Conservation (phyloP, 2,113 vertebrate species). For the Toxostoma redivivum region DNA sequence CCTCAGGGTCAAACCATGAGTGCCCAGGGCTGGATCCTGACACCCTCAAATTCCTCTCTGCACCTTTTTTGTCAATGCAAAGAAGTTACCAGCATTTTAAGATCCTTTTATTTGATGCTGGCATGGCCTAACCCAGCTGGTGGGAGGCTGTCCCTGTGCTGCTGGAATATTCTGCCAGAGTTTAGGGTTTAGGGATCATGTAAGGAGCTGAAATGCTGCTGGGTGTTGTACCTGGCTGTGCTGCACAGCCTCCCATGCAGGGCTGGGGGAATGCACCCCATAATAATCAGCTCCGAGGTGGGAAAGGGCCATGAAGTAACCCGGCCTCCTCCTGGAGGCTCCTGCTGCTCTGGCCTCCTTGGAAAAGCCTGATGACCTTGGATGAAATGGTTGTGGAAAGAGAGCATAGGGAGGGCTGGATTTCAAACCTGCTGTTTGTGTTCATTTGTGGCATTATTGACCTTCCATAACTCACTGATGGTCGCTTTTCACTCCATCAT, state of each 20-base stretch:
- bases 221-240: not conserved
- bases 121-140: not conserved
- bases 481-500: conserved; percentile 21
- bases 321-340: not conserved
- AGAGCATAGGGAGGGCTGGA: not conserved
- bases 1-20: not conserved
- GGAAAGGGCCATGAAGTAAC: not conserved
- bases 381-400: not conserved
- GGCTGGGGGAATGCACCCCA: not conserved
- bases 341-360: not conserved
- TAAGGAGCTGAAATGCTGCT: not conserved
- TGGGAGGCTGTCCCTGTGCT: not conserved
- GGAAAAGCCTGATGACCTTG: accelerated
- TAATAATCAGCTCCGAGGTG: not conserved
- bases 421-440: not conserved
- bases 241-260: accelerated
- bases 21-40: not conserved
- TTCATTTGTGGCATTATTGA: conserved; percentile 24
- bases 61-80: not conserved
- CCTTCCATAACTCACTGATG: not conserved
- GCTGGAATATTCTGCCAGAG: not conserved
- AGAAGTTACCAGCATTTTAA: not conserved
- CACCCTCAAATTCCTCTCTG: not conserved
- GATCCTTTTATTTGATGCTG: not conserved
- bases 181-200: accelerated